Evolutionary conservation across 1,140 invertebrate genomes (phyloP).

Genomic region (Eufriesea mexicana): DNA sequence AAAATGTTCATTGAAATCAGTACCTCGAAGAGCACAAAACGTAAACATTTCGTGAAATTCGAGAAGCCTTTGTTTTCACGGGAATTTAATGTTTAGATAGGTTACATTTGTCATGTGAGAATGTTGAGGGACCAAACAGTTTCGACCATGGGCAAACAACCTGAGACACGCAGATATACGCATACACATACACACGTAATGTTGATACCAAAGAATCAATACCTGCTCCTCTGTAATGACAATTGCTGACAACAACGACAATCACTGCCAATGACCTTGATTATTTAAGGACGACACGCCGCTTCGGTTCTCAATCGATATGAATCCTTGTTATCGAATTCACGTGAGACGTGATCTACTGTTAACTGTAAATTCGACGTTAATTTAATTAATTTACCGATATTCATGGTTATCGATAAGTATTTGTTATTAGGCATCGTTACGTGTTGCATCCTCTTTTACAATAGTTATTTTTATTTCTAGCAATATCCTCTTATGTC

Average conservation of each 20-base stretch:
- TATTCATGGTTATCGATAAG: neutral
- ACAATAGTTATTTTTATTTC: conserved; percentile 6
- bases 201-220: conserved; percentile 67
- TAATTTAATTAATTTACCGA: neutral
- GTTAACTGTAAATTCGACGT: neutral
- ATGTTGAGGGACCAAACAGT: neutral
- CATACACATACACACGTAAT: conserved; percentile 36
- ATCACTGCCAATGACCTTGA: conserved; percentile 37
- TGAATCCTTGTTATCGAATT: conserved; percentile 13
- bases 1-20: neutral
- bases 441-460: conserved; percentile 12
- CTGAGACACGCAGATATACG: neutral
- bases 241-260: conserved; percentile 30
- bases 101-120: no score
- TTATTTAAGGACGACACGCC: conserved; percentile 35
- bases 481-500: neutral
- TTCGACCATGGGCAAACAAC: conserved; percentile 53
- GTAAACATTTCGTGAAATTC: neutral
- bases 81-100: neutral
- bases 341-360: neutral
- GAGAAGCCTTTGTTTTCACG: neutral
- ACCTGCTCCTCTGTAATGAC: conserved; percentile 53
- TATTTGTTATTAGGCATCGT: conserved; percentile 32
- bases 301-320: conserved; percentile 49
- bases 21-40: neutral